Percentiles rank a stretch among this genome's conserved stretches.
These are phyloP conservation scores for Vombatus ursinus DNA, from an alignment of 2,113 vertebrate species.

Conservation along the genomic window DNA sequence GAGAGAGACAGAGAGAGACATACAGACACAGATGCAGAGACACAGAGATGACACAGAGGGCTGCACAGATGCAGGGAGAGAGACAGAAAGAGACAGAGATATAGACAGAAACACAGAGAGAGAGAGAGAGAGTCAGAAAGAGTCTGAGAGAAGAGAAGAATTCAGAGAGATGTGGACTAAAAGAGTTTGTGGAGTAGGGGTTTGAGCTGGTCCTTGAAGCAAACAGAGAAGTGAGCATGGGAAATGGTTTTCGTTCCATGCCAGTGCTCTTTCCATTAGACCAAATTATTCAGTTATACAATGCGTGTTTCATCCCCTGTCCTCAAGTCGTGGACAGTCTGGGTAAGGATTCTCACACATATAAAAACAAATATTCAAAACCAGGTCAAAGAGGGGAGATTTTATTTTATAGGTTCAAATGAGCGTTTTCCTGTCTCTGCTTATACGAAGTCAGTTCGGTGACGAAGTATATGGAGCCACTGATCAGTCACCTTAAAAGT, in stretches of 20 bases:
- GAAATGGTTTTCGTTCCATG: neutral
- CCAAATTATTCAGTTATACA: neutral
- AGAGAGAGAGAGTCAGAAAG: too few species aligned
- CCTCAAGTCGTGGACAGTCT: neutral
- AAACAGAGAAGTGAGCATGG: neutral
- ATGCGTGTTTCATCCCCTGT: neutral
- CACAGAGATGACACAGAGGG: too few species aligned
- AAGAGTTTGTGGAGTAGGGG: too few species aligned
- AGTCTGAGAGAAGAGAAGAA: too few species aligned
- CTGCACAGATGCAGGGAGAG: too few species aligned
- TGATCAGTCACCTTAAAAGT: constrained; percentile 15
- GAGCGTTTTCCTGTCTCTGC: neutral
- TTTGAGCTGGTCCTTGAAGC: neutral
- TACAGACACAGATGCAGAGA: too few species aligned
- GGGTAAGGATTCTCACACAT: neutral
- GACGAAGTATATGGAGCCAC: neutral
- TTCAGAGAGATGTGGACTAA: too few species aligned
- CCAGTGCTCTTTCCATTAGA: neutral
- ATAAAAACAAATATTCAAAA: neutral
- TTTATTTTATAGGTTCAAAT: neutral
- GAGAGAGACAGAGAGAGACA: too few species aligned
- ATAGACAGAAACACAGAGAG: too few species aligned
- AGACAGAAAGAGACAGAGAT: too few species aligned
- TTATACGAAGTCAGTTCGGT: neutral
- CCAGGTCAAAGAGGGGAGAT: neutral